phyloP scores from a whole-genome alignment of 2,113 vertebrate genomes.

The Megaptera novaeangliae region DNA sequence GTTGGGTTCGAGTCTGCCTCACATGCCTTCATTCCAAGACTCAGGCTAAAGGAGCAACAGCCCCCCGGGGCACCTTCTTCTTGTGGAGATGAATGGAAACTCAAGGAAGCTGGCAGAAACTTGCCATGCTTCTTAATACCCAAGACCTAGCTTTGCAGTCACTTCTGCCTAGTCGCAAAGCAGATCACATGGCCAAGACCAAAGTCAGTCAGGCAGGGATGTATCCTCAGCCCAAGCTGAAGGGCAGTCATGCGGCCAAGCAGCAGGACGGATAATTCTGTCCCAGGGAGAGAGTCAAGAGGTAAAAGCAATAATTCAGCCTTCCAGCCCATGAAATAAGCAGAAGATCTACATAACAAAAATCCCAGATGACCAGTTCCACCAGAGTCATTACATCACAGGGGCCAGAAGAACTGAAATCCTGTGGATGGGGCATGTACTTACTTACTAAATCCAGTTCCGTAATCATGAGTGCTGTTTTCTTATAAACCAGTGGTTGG shows the following conservation, averaged over 20 bases:
- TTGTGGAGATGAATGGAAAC: background rate
- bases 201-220: background rate
- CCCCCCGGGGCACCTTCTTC: background rate
- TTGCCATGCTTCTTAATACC: background rate
- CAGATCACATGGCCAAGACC: background rate
- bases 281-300: background rate
- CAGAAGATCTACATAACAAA: background rate
- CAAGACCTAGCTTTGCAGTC: background rate
- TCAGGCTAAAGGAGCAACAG: background rate
- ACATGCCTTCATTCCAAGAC: background rate
- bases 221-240: rapidly evolving
- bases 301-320: background rate
- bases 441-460: background rate
- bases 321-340: background rate
- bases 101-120: background rate
- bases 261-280: background rate
- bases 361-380: background rate
- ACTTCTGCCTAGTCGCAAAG: background rate
- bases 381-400: background rate
- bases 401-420: background rate
- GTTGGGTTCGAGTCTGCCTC: constrained; percentile 6
- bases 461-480: background rate
- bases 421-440: background rate
- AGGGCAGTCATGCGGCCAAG: background rate
- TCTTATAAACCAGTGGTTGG: background rate